Base-by-base conservation (phyloP, 2,797 vertebrate species). In the Pachyuromys duprasi region DNA sequence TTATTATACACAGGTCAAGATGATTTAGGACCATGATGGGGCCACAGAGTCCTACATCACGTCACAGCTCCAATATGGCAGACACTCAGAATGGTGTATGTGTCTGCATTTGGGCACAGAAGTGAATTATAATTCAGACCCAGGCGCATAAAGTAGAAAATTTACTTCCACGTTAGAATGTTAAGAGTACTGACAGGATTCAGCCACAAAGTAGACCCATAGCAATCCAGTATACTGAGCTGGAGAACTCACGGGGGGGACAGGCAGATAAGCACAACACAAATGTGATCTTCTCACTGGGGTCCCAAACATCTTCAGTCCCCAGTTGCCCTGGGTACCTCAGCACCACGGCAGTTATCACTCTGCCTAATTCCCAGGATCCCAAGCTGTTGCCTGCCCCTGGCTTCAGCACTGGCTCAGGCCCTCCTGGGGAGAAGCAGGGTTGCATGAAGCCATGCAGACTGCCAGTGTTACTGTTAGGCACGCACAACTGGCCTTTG, bases 201-300 rank as follows among this genome's bases (percentile, higher is more conserved):
- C 92, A 81, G 97, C 45, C 67, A 78, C 95, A 82, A 81, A 93
- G 93, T 69, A 89, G n/a, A n/a, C 89, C 80, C 88, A 15, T 80
- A 90, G 63, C 42, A 74, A 97, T 95, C 36, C 11, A 83, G 9
- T 2, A 80, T 9, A 36, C n/a, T n/a, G n/a, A n/a, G n/a, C n/a
- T n/a, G n/a, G 0, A 62, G 39, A 95, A n/a, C n/a, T 76, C 3
- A 45, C n/a, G 49, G 78, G 81, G 42, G 74, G 0, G 36, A 94
- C 82, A 0, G 12, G 89, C 1, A 4, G 91, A 76, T 22, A 60
- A 5, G 1, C 57, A 53, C n/a, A n/a, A n/a, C n/a, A n/a, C n/a
- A n/a, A n/a, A n/a, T n/a, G n/a, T n/a, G n/a, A n/a, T n/a, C n/a
- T 93, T 0, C 91, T 72, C 74, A 76, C 9, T 14, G 28, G 42